Conservation (phyloP, 2,797 vertebrate genomes). For the Hippoglossus hippoglossus region DNA sequence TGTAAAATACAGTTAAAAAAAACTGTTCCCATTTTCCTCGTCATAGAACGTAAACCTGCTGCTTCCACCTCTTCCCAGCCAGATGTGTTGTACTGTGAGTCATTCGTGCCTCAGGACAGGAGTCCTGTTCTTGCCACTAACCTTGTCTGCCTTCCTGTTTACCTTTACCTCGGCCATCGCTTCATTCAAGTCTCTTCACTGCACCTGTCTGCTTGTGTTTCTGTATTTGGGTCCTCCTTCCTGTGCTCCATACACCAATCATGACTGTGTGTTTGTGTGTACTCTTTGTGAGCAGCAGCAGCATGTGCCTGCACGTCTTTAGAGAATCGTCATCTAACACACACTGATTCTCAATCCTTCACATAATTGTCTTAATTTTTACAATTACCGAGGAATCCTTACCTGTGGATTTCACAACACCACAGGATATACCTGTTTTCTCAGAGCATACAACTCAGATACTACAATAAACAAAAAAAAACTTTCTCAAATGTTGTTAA, state of each 20-base stretch:
- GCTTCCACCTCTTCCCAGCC: no score
- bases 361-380: conserved; percentile 51
- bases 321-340: conserved; percentile 47
- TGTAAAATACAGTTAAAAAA: no score
- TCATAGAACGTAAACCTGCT: no score
- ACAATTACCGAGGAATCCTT: conserved; percentile 40
- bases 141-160: background rate
- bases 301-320: conserved; percentile 3
- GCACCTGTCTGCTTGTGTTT: background rate
- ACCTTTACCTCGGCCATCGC: background rate
- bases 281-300: background rate
- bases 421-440: background rate
- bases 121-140: background rate
- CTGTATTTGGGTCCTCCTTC: background rate
- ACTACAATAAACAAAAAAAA: background rate
- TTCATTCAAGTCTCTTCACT: background rate
- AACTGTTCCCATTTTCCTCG: no score
- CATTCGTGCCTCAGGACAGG: background rate
- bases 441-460: background rate
- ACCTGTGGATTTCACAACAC: conserved; percentile 41
- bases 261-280: background rate
- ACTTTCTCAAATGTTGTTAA: background rate
- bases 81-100: background rate
- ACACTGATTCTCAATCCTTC: conserved; percentile 44
- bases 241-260: background rate